Evolutionary conservation across 1,140 invertebrate species (phyloP).

Genomic region (Stegodyphus dumicola): DNA sequence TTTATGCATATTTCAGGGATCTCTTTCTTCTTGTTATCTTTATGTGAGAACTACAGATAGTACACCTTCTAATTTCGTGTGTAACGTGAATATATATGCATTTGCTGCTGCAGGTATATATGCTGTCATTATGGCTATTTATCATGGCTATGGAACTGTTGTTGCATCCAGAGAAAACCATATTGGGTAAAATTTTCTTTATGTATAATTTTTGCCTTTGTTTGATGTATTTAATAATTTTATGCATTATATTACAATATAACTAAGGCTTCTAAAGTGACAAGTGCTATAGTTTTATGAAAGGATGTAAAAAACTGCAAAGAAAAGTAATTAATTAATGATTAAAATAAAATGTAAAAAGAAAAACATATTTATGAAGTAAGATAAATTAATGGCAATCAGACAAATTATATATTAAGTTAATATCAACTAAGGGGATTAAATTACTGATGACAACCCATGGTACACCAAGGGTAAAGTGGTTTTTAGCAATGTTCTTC

Average conservation of each 20-base stretch:
- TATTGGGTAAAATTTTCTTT: constrained; percentile 25
- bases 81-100: constrained; percentile 24
- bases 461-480: no score
- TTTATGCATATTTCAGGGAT: constrained; percentile 6
- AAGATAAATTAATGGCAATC: no score
- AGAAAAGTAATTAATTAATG: background rate
- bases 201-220: background rate
- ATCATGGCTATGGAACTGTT: constrained; percentile 48
- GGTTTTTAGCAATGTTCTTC: no score
- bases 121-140: constrained; percentile 32
- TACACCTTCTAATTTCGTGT: constrained; percentile 12
- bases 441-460: no score
- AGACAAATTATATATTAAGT: no score
- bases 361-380: no score
- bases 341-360: no score
- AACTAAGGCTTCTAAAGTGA: no score
- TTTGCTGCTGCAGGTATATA: constrained; percentile 2
- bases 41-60: background rate
- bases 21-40: background rate
- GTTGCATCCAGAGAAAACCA: constrained; percentile 41
- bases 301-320: background rate
- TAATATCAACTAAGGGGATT: no score
- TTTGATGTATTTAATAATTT: no score
- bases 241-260: no score
- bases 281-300: no score